These are phyloP conservation scores for Esox niger DNA, from an alignment of 2,113 vertebrate species.

Conservation along the genomic window DNA sequence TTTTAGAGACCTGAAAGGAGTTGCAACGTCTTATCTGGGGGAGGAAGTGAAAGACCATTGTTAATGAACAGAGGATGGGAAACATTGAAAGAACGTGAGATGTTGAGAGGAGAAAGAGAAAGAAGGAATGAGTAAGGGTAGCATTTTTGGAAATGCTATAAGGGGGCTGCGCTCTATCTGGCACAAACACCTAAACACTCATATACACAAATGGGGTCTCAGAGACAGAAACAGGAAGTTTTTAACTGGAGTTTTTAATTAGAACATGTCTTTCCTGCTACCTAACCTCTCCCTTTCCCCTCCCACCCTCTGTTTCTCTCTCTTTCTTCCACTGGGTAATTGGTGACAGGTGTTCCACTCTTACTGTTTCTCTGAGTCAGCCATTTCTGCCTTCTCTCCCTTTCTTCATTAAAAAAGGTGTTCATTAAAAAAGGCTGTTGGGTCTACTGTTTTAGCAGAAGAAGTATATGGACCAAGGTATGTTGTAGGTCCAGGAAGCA, in stretches of 20 bases:
- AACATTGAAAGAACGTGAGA: too few species aligned
- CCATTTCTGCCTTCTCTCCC: slow-evolving; percentile 24
- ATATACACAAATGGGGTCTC: slow-evolving; percentile 67
- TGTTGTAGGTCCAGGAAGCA: neutral
- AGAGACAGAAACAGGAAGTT: slow-evolving; percentile 92
- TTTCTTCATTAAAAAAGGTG: slow-evolving; percentile 17
- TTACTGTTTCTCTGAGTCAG: slow-evolving; percentile 64
- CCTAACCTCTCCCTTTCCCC: slow-evolving; percentile 83
- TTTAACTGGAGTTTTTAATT: slow-evolving; percentile 99
- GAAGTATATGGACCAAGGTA: neutral
- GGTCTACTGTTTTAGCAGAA: slow-evolving; percentile 11
- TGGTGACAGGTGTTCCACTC: slow-evolving; percentile 90
- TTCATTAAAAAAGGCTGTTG: too few species aligned
- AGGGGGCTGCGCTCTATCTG: too few species aligned
- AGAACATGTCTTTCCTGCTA: slow-evolving; percentile 96
- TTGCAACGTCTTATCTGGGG: neutral
- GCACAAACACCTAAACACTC: slow-evolving; percentile 14
- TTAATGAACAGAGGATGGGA: neutral
- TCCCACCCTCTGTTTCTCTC: too few species aligned
- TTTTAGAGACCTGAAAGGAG: too few species aligned
- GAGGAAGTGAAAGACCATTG: neutral
- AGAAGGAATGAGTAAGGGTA: neutral
- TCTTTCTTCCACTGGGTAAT: slow-evolving; percentile 87
- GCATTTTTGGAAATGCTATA: too few species aligned
- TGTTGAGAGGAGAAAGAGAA: neutral